These are phyloP conservation scores for Mercenaria mercenaria DNA, from an alignment of 1,140 invertebrate species.

Conservation along the genomic window DNA sequence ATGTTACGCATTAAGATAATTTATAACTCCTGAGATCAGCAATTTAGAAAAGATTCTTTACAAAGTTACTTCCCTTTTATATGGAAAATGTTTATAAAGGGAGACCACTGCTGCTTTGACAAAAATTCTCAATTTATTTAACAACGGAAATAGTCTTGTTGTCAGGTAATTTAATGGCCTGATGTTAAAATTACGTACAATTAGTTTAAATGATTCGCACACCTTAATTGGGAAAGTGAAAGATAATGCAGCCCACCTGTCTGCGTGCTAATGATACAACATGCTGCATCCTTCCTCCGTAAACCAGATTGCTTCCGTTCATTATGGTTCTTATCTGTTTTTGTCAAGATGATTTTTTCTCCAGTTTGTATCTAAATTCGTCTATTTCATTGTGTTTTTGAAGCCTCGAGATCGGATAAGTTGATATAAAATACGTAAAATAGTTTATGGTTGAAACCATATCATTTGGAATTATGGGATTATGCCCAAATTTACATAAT, in stretches of 20 bases:
- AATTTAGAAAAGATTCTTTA: background rate
- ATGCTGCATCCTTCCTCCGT: background rate
- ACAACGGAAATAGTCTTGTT: background rate
- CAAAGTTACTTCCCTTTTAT: slow-evolving; percentile 8
- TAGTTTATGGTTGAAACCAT: background rate
- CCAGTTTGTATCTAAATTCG: background rate
- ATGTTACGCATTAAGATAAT: background rate
- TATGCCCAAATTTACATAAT: slow-evolving; percentile 36
- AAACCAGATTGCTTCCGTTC: background rate
- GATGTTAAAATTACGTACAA: background rate
- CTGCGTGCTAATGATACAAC: background rate
- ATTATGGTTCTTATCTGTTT: background rate
- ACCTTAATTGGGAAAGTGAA: slow-evolving; percentile 21
- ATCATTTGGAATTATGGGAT: slow-evolving; percentile 8
- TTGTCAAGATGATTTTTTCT: background rate
- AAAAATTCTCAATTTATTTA: no score
- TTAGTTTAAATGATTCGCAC: background rate
- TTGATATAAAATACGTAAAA: background rate
- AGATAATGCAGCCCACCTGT: slow-evolving; percentile 5
- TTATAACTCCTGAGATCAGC: background rate
- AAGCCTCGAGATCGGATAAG: background rate
- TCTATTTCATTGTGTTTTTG: background rate
- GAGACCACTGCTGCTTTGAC: background rate
- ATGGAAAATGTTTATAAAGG: background rate
- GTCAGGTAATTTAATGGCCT: background rate